Percentiles rank a stretch among this genome's conserved stretches.
phyloP scores from a whole-genome alignment of 2,888 invertebrate species.

The Cryptocephalus moraei region DNA sequence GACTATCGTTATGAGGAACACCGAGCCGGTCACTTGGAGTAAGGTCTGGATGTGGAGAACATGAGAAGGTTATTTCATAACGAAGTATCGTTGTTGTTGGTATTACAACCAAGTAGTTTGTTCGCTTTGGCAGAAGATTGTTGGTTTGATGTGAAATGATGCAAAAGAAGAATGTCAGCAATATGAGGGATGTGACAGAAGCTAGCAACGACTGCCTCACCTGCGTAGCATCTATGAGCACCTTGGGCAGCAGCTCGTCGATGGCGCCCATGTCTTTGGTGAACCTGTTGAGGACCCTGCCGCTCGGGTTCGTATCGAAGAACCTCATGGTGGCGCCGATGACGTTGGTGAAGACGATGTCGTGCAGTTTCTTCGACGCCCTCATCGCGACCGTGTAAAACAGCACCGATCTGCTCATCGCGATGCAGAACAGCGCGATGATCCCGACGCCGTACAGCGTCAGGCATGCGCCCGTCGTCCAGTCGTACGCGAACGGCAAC shows the following conservation, averaged over 20 bases:
- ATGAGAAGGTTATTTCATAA: background rate
- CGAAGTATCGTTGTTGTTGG: background rate
- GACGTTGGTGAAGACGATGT: constrained; percentile 54
- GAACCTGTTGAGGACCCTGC: constrained; percentile 68
- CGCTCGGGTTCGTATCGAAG: constrained; percentile 75
- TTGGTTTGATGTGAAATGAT: no score
- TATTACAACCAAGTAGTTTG: no score
- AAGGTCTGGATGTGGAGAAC: constrained; percentile 33
- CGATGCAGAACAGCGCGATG: constrained; percentile 1
- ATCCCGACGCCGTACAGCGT: constrained; percentile 4
- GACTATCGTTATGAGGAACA: constrained; percentile 43
- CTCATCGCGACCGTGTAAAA: constrained; percentile 52
- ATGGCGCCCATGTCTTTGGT: constrained; percentile 74
- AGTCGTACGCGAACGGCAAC: background rate
- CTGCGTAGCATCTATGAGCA: constrained; percentile 51
- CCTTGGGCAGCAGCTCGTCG: constrained; percentile 61
- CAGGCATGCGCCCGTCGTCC: constrained; percentile 3
- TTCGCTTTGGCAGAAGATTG: no score
- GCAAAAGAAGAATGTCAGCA: no score
- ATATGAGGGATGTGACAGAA: no score
- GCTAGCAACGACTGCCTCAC: no score
- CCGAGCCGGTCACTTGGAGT: constrained; percentile 39
- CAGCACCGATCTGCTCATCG: constrained; percentile 42
- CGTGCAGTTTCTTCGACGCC: constrained; percentile 58
- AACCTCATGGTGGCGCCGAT: constrained; percentile 50